These are phyloP conservation scores for Dorcus parallelipipedus DNA, from an alignment of 2,888 invertebrate species.

Conservation along the genomic window DNA sequence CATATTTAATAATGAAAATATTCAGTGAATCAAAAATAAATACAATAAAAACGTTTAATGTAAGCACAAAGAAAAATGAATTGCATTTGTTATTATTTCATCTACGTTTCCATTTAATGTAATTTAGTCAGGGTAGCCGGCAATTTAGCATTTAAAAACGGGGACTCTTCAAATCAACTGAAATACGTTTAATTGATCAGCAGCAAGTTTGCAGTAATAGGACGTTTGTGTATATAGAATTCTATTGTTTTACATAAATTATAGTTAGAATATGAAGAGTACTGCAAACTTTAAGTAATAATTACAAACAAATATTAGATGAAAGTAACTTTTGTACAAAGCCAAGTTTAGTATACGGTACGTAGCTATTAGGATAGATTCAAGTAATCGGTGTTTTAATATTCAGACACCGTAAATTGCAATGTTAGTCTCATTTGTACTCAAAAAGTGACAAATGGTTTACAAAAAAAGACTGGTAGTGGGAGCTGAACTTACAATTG, in stretches of 20 bases:
- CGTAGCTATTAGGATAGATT: conserved; percentile 16
- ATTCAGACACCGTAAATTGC: conserved; percentile 10
- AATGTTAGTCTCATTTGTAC: conserved; percentile 19
- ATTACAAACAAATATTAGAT: conserved; percentile 10
- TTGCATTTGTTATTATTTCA: no score
- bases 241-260: conserved; percentile 9
- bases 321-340: conserved; percentile 27
- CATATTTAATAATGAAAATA: no score
- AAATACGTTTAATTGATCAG: conserved; percentile 11
- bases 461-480: conserved; percentile 24
- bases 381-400: conserved; percentile 3
- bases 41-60: no score
- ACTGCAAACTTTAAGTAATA: conserved; percentile 13
- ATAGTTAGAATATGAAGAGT: conserved; percentile 8
- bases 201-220: conserved; percentile 11
- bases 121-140: conserved; percentile 22
- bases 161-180: conserved; percentile 11
- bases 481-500: conserved; percentile 7
- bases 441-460: conserved; percentile 19
- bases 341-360: conserved; percentile 28
- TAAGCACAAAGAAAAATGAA: no score
- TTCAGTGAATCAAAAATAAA: no score
- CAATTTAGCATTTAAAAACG: conserved; percentile 11
- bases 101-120: conserved; percentile 7
- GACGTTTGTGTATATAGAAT: conserved; percentile 17